Conservation (phyloP, 2,113 vertebrate species). For the Thermophis baileyi region DNA sequence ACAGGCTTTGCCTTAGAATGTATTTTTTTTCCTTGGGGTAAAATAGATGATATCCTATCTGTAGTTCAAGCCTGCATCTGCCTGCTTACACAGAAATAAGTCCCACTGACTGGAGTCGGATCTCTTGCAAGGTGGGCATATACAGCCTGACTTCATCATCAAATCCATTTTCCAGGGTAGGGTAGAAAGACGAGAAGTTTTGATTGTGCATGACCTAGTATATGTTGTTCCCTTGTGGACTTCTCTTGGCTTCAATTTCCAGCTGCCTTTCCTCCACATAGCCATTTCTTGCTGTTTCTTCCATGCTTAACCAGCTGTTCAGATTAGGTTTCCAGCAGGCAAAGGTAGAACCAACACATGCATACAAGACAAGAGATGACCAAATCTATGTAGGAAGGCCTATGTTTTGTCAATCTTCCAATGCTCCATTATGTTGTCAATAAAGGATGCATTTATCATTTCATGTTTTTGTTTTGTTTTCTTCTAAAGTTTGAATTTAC, state of each 20-base stretch:
- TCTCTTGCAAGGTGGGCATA: not conserved
- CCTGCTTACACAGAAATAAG: not conserved
- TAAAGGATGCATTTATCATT: not conserved
- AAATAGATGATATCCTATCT: not conserved
- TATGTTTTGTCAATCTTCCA: not conserved
- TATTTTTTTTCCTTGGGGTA: not conserved
- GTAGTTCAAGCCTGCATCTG: not conserved
- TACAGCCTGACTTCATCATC: not conserved
- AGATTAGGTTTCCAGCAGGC: not conserved
- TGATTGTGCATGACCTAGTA: not conserved
- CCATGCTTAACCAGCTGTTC: not conserved
- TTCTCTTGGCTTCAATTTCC: not conserved
- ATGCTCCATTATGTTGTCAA: not conserved
- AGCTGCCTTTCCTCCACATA: not conserved
- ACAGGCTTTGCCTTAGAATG: not conserved
- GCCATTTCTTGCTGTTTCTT: not conserved
- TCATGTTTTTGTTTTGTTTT: not conserved
- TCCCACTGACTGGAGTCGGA: not conserved
- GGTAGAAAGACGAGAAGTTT: not conserved
- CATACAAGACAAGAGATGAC: not conserved
- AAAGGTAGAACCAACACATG: not conserved
- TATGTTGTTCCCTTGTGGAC: not conserved
- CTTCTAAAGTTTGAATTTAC: not conserved
- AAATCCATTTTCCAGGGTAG: not conserved
- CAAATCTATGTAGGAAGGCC: not conserved